These are phyloP conservation scores for Noctua comes DNA, from an alignment of 2,888 invertebrate genomes.

Conservation along the genomic window DNA sequence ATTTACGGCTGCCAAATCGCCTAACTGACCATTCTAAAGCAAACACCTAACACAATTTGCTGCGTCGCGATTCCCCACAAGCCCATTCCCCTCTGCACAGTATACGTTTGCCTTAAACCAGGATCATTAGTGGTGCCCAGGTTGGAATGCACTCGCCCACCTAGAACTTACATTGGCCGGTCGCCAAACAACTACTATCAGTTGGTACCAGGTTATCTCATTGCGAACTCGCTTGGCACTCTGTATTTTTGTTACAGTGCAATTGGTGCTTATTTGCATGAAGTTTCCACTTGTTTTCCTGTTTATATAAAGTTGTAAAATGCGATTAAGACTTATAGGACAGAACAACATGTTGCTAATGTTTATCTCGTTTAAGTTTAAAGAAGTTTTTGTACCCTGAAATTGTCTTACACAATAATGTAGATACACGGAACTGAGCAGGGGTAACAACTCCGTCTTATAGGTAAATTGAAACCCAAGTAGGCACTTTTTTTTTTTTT, in stretches of 20 bases:
- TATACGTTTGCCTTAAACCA: constrained; percentile 35
- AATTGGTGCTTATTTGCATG: constrained; percentile 2
- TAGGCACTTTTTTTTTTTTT: no score
- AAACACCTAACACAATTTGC: background rate
- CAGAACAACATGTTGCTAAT: background rate
- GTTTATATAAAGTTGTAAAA: background rate
- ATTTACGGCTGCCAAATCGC: background rate
- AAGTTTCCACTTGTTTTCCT: background rate
- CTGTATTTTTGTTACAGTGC: constrained; percentile 22
- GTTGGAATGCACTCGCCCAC: constrained; percentile 63
- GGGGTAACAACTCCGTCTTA: no score
- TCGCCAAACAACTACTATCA: constrained; percentile 64
- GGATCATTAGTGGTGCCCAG: constrained; percentile 65
- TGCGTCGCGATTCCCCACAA: background rate
- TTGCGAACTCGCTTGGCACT: constrained; percentile 40
- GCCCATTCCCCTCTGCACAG: background rate
- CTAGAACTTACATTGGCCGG: constrained; percentile 65
- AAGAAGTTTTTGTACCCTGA: no score
- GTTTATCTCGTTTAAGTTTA: background rate
- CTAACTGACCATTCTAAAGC: constrained; percentile 6
- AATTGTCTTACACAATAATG: no score
- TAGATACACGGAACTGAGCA: no score
- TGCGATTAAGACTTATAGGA: background rate
- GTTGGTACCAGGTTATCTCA: constrained; percentile 56
- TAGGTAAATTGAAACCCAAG: no score